Conservation (phyloP, 2,888 invertebrate genomes). For the Diarsia mendica region DNA sequence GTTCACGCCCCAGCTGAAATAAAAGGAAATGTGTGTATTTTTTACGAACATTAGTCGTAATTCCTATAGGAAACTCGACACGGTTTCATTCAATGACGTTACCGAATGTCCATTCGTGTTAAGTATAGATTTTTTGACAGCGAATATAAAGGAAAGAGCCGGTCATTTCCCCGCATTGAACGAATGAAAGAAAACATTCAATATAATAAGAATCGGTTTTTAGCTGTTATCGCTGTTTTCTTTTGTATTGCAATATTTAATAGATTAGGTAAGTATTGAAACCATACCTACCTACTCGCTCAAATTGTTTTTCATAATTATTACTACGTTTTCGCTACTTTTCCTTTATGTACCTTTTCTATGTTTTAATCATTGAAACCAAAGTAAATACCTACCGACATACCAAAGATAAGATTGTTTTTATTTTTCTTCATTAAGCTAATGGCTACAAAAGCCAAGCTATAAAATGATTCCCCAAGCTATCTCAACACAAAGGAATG, state of each 20-base stretch:
- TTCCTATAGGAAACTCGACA: constrained; percentile 47
- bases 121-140: constrained; percentile 56
- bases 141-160: constrained; percentile 24
- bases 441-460: constrained; percentile 15
- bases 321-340: background rate
- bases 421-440: background rate
- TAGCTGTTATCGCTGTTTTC: background rate
- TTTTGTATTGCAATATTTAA: background rate
- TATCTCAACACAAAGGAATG: constrained; percentile 7
- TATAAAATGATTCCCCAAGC: constrained; percentile 10
- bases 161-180: constrained; percentile 47
- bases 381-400: background rate
- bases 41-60: constrained; percentile 56
- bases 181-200: constrained; percentile 25
- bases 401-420: background rate
- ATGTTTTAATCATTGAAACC: background rate
- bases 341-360: background rate
- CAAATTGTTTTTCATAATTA: background rate
- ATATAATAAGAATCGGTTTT: background rate
- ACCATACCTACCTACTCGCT: background rate
- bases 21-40: constrained; percentile 56
- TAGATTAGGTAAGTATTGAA: background rate
- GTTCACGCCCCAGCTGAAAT: constrained; percentile 51
- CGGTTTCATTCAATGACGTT: constrained; percentile 56
- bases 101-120: constrained; percentile 38